Evolutionary conservation across 1,140 invertebrate species (phyloP).

Genomic region (Eueides isabella): DNA sequence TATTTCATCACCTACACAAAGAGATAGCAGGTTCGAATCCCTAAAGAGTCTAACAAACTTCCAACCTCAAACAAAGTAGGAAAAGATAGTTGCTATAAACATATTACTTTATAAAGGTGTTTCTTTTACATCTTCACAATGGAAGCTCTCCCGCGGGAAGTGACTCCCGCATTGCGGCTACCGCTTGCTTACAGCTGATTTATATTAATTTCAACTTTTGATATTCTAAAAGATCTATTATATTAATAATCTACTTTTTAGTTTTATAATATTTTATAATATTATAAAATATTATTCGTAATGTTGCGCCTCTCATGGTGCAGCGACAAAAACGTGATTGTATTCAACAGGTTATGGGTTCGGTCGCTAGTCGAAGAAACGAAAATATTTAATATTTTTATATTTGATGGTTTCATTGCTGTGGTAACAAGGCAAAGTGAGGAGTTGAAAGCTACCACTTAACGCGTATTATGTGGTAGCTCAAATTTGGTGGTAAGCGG

Average conservation of each 20-base stretch:
- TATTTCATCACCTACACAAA: too few relatives aligned
- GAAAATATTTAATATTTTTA: too few relatives aligned
- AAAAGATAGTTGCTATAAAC: background rate
- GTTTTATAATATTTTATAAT: background rate
- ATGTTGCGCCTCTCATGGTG: too few relatives aligned
- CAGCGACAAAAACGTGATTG: too few relatives aligned
- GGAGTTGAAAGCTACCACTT: too few relatives aligned
- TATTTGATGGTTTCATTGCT: too few relatives aligned
- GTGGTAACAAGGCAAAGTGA: too few relatives aligned
- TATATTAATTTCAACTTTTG: constrained; percentile 4
- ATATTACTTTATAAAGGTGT: background rate
- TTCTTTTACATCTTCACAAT: background rate
- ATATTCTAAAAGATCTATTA: background rate
- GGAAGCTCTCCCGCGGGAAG: constrained; percentile 3
- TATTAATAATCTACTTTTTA: background rate
- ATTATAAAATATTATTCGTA: background rate
- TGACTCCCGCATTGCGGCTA: constrained; percentile 1
- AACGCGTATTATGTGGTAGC: too few relatives aligned
- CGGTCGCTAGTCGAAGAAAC: too few relatives aligned
- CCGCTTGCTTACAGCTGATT: background rate
- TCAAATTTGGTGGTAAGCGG: too few relatives aligned
- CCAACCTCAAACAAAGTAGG: background rate
- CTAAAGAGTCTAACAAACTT: background rate
- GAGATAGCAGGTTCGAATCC: background rate
- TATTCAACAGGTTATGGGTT: too few relatives aligned